These are phyloP conservation scores for Strongylocentrotus purpuratus DNA, from an alignment of 35 echinoderm and acorn worm species.

Conservation along the genomic window DNA sequence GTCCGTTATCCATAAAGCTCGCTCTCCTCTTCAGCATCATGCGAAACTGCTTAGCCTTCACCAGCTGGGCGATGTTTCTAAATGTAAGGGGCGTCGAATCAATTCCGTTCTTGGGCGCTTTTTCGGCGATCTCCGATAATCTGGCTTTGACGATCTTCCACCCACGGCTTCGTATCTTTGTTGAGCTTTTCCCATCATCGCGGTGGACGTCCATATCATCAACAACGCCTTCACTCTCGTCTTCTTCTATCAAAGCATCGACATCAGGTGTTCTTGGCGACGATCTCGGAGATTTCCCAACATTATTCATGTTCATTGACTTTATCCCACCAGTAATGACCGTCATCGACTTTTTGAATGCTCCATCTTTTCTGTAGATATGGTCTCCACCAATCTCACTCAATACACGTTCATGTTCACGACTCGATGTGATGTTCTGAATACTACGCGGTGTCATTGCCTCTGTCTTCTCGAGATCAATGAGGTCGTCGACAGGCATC, in stretches of 20 bases:
- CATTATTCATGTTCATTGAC: background rate
- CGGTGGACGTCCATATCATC: background rate
- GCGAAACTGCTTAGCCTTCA: conserved; percentile 84
- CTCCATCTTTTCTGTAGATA: background rate
- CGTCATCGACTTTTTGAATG: background rate
- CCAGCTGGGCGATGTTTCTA: conserved; percentile 69
- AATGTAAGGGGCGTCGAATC: conserved; percentile 69
- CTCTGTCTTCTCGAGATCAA: background rate
- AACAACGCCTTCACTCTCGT: background rate
- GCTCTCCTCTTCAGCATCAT: conserved; percentile 81
- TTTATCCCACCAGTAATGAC: background rate
- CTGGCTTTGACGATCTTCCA: conserved; percentile 68
- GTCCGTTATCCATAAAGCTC: conserved; percentile 88
- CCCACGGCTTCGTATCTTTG: conserved; percentile 57
- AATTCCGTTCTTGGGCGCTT: conserved; percentile 70
- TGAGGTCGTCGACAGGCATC: background rate
- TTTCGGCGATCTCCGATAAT: conserved; percentile 71
- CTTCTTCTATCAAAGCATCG: conserved; percentile 27
- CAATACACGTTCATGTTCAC: background rate
- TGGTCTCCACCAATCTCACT: background rate
- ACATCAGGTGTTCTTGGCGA: conserved; percentile 38
- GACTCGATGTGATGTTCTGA: background rate
- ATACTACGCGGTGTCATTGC: background rate
- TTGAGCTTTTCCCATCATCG: background rate
- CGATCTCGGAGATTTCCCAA: conserved; percentile 5